A percentile compares a stretch with the other conserved stretches of the same genome.
Evolutionary conservation across 2,888 invertebrate species (phyloP).

Genomic region (Sisyra nigra): DNA sequence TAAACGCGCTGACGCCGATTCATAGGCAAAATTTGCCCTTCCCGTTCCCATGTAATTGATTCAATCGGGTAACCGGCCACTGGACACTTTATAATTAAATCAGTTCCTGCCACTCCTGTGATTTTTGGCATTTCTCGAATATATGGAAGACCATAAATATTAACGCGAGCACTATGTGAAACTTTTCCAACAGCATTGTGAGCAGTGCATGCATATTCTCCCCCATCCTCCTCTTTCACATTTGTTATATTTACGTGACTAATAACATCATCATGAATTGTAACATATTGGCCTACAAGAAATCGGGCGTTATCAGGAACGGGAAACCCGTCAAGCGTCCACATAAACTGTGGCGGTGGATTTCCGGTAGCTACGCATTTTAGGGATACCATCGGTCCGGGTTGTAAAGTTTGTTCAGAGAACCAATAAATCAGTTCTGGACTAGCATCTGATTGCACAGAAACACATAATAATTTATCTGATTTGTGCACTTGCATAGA

Average conservation of each 20-base stretch:
- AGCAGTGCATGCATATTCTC: constrained; percentile 75
- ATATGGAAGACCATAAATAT: constrained; percentile 74
- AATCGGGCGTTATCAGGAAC: constrained; percentile 64
- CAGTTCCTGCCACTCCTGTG: constrained; percentile 71
- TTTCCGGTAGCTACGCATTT: constrained; percentile 91
- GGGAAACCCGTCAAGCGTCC: constrained; percentile 80
- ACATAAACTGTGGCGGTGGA: constrained; percentile 82
- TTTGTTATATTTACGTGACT: constrained; percentile 83
- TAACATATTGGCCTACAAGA: constrained; percentile 82
- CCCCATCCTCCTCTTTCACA: constrained; percentile 78
- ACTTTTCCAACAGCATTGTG: constrained; percentile 68
- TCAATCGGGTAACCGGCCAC: constrained; percentile 82
- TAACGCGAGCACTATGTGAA: constrained; percentile 69
- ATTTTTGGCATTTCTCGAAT: constrained; percentile 80
- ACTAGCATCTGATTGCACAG: constrained; percentile 53
- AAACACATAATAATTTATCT: constrained; percentile 3
- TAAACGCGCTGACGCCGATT: constrained; percentile 78
- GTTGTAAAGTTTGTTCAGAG: constrained; percentile 81
- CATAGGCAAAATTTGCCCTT: constrained; percentile 70
- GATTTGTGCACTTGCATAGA: background rate
- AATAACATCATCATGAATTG: constrained; percentile 81
- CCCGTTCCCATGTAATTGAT: constrained; percentile 79
- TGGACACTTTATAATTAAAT: constrained; percentile 74
- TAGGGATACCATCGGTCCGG: constrained; percentile 78
- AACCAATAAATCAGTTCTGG: constrained; percentile 85